Conservation (phyloP, 2,797 vertebrate species). For the Chelon auratus region DNA sequence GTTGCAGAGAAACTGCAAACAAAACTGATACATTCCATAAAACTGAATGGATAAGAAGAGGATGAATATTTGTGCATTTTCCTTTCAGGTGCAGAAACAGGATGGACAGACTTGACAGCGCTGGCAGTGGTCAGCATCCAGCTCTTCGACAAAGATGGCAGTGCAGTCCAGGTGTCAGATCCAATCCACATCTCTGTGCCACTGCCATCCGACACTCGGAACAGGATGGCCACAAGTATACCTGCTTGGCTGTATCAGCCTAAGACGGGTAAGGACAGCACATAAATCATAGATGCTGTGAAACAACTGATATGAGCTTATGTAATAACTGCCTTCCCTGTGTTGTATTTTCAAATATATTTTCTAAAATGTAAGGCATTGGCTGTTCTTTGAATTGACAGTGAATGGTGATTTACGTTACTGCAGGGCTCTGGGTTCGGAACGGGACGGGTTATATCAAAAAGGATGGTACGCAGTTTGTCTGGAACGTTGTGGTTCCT, state of each 20-base stretch:
- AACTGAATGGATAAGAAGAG: background rate
- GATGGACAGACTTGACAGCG: constrained; percentile 91
- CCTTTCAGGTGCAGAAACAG: constrained; percentile 85
- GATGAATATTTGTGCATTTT: background rate
- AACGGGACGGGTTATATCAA: constrained; percentile 94
- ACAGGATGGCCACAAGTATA: constrained; percentile 87
- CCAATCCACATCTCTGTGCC: constrained; percentile 92
- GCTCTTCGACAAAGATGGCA: constrained; percentile 90
- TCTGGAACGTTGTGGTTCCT: constrained; percentile 92
- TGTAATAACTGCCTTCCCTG: background rate
- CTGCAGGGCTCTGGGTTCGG: constrained; percentile 91
- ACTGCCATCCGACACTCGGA: constrained; percentile 86
- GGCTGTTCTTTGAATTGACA: background rate
- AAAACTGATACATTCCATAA: too few species aligned
- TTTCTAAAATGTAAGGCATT: background rate
- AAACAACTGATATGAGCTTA: background rate
- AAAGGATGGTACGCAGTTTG: constrained; percentile 91
- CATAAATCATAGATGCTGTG: background rate
- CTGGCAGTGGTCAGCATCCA: constrained; percentile 92
- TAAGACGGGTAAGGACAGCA: constrained; percentile 85
- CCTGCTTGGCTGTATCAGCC: constrained; percentile 92
- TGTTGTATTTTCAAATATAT: background rate
- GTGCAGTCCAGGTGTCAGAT: constrained; percentile 88
- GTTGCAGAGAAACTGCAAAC: too few species aligned
- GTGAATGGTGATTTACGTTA: background rate